Percentiles rank a stretch among this genome's conserved stretches.
phyloP scores from a whole-genome alignment of 2,797 vertebrate species.

The Salmo trutta region DNA sequence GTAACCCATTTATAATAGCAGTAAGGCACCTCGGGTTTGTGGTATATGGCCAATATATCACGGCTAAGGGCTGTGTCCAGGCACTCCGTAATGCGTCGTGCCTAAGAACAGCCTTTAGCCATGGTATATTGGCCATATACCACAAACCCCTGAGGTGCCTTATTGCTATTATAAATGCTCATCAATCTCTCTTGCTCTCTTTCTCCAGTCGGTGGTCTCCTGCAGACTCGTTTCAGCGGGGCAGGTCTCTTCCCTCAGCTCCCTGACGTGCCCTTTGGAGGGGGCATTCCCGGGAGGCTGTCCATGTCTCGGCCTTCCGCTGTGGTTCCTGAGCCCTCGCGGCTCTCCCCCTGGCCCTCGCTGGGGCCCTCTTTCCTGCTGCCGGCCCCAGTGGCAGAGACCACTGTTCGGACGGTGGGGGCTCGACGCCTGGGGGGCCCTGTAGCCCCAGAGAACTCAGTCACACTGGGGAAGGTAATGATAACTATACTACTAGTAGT shows the following conservation, averaged over 20 bases:
- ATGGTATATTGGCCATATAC: no score
- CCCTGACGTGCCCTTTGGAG: slow-evolving; percentile 56
- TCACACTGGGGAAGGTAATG: slow-evolving; percentile 75
- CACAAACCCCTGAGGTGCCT: no score
- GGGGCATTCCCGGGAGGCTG: slow-evolving; percentile 50
- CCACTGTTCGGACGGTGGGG: slow-evolving; percentile 80
- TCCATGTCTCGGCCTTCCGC: slow-evolving; percentile 32
- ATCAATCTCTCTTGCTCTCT: not conserved
- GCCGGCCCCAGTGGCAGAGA: slow-evolving; percentile 72
- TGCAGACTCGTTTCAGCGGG: slow-evolving; percentile 80
- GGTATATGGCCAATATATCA: no score
- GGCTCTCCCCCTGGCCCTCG: slow-evolving; percentile 60
- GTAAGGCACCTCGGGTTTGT: no score
- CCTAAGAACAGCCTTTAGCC: no score
- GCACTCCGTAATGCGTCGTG: no score
- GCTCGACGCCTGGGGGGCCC: slow-evolving; percentile 74
- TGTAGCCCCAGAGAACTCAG: slow-evolving; percentile 76
- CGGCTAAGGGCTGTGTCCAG: no score
- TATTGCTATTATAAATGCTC: no score
- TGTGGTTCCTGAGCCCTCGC: not conserved
- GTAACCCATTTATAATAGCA: no score
- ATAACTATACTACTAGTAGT: not conserved
- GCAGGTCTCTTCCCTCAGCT: slow-evolving; percentile 64
- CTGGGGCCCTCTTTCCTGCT: slow-evolving; percentile 68
- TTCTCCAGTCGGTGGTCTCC: slow-evolving; percentile 77